A percentile compares a stretch with the other conserved stretches of the same genome.
These are phyloP conservation scores for Erpobdella octoculata DNA, from an alignment of 2,888 invertebrate species.

Conservation along the genomic window DNA sequence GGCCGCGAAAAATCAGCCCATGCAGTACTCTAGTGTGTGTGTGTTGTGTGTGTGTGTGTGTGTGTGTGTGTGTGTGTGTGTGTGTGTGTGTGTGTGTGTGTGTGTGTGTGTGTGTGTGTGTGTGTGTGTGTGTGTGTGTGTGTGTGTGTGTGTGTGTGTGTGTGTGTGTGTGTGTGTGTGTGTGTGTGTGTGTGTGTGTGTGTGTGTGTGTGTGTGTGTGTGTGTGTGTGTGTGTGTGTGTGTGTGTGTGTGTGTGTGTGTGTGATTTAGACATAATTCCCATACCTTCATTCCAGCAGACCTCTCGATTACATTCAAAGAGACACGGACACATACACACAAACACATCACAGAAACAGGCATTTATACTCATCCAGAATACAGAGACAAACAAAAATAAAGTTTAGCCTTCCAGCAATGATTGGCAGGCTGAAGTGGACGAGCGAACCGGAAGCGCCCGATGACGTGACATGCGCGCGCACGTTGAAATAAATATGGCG, in stretches of 20 bases:
- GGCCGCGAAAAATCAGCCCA: too few species aligned
- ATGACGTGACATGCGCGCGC: too few species aligned
- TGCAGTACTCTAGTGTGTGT: neutral
- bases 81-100: neutral
- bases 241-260: neutral
- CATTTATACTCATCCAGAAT: neutral
- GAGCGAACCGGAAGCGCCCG: neutral
- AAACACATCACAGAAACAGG: neutral
- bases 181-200: neutral
- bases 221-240: neutral
- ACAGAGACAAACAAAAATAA: neutral
- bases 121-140: neutral
- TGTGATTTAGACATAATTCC: neutral
- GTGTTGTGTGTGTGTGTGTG: conserved; percentile 1
- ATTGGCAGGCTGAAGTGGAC: neutral
- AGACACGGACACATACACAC: neutral
- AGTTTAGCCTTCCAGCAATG: neutral
- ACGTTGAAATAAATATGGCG: too few species aligned
- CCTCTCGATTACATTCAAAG: neutral
- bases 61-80: conserved; percentile 1
- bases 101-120: neutral
- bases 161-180: conserved; percentile 1
- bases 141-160: conserved; percentile 1
- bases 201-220: neutral
- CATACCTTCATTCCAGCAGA: neutral